These are phyloP conservation scores for Eulithis prunata DNA, from an alignment of 2,888 invertebrate species.

Conservation along the genomic window DNA sequence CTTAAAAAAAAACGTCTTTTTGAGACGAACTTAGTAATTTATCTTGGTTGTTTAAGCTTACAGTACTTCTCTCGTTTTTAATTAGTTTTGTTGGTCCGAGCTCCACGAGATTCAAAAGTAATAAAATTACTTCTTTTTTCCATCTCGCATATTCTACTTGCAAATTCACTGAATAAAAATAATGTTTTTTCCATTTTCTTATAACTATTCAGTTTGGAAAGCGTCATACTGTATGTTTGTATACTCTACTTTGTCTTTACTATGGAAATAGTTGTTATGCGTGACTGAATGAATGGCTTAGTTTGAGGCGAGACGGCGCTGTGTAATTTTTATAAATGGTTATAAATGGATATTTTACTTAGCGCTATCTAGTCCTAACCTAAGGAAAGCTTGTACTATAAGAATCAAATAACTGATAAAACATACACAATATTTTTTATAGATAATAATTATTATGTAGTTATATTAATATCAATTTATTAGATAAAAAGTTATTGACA, in stretches of 20 bases:
- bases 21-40: slow-evolving; percentile 71
- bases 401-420: no score
- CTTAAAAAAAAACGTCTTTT: slow-evolving; percentile 48
- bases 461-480: no score
- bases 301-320: no score
- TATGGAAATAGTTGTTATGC: no score
- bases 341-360: no score
- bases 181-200: background rate
- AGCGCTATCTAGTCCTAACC: background rate
- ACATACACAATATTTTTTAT: no score
- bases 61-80: slow-evolving; percentile 62
- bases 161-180: slow-evolving; percentile 13
- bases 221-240: no score
- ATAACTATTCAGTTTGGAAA: background rate
- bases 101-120: slow-evolving; percentile 63
- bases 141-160: slow-evolving; percentile 24
- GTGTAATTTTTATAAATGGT: no score
- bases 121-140: slow-evolving; percentile 53
- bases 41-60: slow-evolving; percentile 68
- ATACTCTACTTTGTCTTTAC: no score
- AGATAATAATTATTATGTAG: no score
- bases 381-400: background rate
- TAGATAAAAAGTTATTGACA: no score
- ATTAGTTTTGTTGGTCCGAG: slow-evolving; percentile 66
- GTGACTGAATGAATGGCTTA: no score